These are phyloP conservation scores for Marasmarcha lunaedactyla DNA, from an alignment of 2,888 invertebrate genomes.

Conservation along the genomic window DNA sequence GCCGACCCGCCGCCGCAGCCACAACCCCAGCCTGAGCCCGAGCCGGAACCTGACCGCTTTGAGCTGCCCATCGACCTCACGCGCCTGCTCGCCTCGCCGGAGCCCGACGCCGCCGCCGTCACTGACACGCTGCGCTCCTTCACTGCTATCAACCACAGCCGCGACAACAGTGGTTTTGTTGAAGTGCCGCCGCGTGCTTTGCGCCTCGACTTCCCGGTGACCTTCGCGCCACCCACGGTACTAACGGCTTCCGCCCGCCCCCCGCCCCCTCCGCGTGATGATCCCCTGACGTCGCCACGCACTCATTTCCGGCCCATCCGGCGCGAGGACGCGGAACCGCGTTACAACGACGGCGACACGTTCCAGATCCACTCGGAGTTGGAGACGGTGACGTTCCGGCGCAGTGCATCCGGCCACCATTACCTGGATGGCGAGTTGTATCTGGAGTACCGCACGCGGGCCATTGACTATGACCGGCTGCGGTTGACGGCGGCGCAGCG, in stretches of 20 bases:
- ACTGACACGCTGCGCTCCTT: conserved; percentile 60
- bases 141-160: conserved; percentile 72
- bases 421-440: conserved; percentile 70
- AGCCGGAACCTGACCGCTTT: conserved; percentile 25
- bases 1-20: conserved; percentile 71
- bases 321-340: conserved; percentile 47
- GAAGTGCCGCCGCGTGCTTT: conserved; percentile 60
- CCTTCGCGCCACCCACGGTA: conserved; percentile 38
- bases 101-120: conserved; percentile 35
- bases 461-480: conserved; percentile 48
- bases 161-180: conserved; percentile 72
- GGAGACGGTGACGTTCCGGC: conserved; percentile 74
- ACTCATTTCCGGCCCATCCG: conserved; percentile 89
- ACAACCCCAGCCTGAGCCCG: conserved; percentile 51
- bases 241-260: conserved; percentile 57
- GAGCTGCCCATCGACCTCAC: conserved; percentile 13
- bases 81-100: conserved; percentile 21
- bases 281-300: conserved; percentile 28
- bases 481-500: conserved; percentile 44
- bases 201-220: conserved; percentile 69
- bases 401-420: conserved; percentile 75
- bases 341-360: conserved; percentile 77
- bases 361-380: conserved; percentile 75
- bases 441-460: conserved; percentile 58
- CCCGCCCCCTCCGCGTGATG: conserved; percentile 65